Percentiles rank a stretch among this genome's conserved stretches.
These are phyloP conservation scores for Cecropterus lyciades DNA, from an alignment of 1,140 invertebrate species.

Conservation along the genomic window DNA sequence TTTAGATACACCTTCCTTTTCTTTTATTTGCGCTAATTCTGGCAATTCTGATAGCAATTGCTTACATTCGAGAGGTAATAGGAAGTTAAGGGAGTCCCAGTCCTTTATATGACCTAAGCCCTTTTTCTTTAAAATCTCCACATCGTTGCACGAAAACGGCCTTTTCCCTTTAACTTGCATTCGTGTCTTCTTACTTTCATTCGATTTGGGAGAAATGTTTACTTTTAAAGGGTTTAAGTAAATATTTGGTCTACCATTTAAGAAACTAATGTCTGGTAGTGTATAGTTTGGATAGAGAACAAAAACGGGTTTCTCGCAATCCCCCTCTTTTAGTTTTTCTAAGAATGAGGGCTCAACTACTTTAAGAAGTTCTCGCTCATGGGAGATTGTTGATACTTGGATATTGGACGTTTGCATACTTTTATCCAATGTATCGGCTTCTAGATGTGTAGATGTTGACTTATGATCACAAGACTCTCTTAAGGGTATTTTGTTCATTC, in stretches of 20 bases:
- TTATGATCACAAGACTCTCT: conserved; percentile 74
- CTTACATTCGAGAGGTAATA: conserved; percentile 92
- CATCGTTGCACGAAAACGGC: conserved; percentile 93
- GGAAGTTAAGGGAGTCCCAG: conserved; percentile 95
- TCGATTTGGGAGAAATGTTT: conserved; percentile 68
- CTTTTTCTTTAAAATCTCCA: conserved; percentile 91
- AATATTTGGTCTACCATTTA: conserved; percentile 86
- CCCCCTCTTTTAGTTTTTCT: conserved; percentile 86
- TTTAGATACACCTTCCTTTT: conserved; percentile 71
- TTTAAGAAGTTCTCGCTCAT: conserved; percentile 79
- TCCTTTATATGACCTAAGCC: conserved; percentile 94
- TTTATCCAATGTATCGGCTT: conserved; percentile 87
- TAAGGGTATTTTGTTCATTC: conserved; percentile 71
- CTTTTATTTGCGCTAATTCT: conserved; percentile 87
- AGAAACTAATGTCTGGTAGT: conserved; percentile 94
- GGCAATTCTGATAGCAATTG: conserved; percentile 90
- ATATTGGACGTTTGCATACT: conserved; percentile 89
- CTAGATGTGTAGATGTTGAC: conserved; percentile 84
- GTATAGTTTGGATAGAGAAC: conserved; percentile 97
- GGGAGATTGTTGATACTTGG: conserved; percentile 63
- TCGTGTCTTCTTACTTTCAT: conserved; percentile 65
- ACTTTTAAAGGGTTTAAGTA: conserved; percentile 84
- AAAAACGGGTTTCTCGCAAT: conserved; percentile 90
- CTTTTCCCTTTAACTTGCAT: conserved; percentile 82
- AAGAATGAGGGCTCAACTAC: conserved; percentile 88